Conservation (phyloP, 2,888 invertebrate species). For the Gymnocheta viridis region DNA sequence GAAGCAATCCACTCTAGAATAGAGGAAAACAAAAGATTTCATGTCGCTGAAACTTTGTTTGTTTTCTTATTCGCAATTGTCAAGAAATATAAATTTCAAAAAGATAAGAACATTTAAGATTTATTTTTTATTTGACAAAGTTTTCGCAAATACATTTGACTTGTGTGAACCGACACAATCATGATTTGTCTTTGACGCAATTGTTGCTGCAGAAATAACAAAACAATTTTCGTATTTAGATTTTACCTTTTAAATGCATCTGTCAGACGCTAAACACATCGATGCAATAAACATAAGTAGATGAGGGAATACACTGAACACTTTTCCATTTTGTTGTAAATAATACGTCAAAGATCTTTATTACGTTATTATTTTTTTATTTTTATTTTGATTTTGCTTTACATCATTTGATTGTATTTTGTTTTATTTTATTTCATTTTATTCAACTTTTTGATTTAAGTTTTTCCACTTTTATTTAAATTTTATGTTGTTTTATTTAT, state of each 20-base stretch:
- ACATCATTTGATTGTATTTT: too few species aligned
- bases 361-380: too few species aligned
- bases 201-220: conserved; percentile 3
- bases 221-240: background rate
- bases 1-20: too few species aligned
- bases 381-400: too few species aligned
- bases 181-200: background rate
- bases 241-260: conserved; percentile 25
- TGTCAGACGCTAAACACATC: background rate
- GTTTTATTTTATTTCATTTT: too few species aligned
- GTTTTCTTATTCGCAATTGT: too few species aligned
- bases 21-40: too few species aligned
- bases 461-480: too few species aligned
- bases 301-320: background rate
- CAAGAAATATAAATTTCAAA: too few species aligned
- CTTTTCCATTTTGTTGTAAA: background rate
- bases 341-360: too few species aligned
- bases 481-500: too few species aligned
- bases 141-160: background rate
- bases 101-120: background rate
- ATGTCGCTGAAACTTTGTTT: background rate
- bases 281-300: background rate
- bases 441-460: too few species aligned
- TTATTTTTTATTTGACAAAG: background rate
- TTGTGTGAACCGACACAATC: background rate